Base-by-base conservation (phyloP, 2,797 vertebrate genomes). In the Acrossocheilus fasciatus region DNA sequence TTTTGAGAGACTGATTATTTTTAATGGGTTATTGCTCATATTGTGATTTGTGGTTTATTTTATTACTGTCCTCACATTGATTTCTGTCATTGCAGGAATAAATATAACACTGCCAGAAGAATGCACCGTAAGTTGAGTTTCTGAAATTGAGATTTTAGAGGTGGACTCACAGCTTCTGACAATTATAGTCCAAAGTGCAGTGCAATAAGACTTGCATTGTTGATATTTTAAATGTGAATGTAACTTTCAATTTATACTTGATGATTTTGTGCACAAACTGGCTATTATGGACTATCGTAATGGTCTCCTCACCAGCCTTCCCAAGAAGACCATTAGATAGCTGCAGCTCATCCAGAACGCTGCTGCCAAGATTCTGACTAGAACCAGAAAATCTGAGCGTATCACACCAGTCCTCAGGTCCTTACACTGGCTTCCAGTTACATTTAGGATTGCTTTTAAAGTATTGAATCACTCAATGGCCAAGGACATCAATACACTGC, bases 1-100 rank as follows among this genome's bases (percentile, higher is more conserved):
- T 39, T 70, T 30, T 7, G 1, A 34, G 30, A 34, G 26, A 66
- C 34, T 30, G 15, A 7, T 2, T 34, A 0, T 64, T 26, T 66
- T 66, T 34, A 0, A 14, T 1, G 12, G 14, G 30, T 17, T 68
- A 68, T 68, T 68, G 2, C 20, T 41, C 4, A 23, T 2, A 23
- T 23, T 70, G 18, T 54, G 23, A 1, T 45, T 23, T 70, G 18
- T 54, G 41, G 1, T 73, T 20, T 43, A 34, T 30, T 72, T 10
- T n/a, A 43, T 26, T 76, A 36, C 23, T 23, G 30, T 20, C 15
- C 54, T 76, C 30, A 77, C 39, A 11, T 1, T 77, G 10, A 2
- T 57, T n/a, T 77, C 34, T 77, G 0, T 77, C 9, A n/a, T 77
- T 77, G 34, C 75, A 77, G 75, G 3, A 57, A n/a, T 36, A 76